A percentile compares a stretch with the other conserved stretches of the same genome.
Evolutionary conservation across 2,888 invertebrate species (phyloP).

Genomic region (Athalia rosae): DNA sequence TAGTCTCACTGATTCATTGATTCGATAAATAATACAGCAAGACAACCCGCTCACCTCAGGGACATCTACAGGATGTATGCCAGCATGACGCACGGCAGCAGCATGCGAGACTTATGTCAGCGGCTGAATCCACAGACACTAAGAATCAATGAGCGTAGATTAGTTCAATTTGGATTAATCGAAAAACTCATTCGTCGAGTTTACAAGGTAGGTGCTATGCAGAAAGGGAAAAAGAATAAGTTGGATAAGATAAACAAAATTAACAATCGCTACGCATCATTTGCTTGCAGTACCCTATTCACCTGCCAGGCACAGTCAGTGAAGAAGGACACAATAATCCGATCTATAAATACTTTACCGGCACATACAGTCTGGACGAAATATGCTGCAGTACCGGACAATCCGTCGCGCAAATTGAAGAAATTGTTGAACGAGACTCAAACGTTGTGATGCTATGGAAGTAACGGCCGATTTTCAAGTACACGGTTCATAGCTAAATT

Average conservation of each 20-base stretch:
- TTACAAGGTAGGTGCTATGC: conserved; percentile 78
- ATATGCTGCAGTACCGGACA: conserved; percentile 91
- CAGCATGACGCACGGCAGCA: conserved; percentile 85
- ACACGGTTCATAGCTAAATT: neutral
- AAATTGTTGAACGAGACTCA: conserved; percentile 88
- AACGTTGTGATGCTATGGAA: conserved; percentile 89
- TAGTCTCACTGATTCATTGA: conserved; percentile 1
- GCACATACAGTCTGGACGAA: conserved; percentile 89
- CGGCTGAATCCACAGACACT: conserved; percentile 83
- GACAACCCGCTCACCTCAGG: conserved; percentile 80
- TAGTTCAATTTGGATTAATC: conserved; percentile 91
- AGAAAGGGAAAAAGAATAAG: neutral
- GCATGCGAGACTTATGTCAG: conserved; percentile 84
- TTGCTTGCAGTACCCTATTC: conserved; percentile 69
- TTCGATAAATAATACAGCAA: conserved; percentile 71
- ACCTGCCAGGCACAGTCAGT: conserved; percentile 60
- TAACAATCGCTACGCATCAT: conserved; percentile 31
- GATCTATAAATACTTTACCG: conserved; percentile 82
- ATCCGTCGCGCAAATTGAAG: conserved; percentile 84
- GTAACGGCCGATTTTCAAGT: conserved; percentile 69
- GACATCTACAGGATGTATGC: conserved; percentile 86
- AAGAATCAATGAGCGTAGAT: conserved; percentile 86
- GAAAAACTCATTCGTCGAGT: conserved; percentile 88
- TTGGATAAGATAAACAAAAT: neutral
- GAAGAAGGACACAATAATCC: conserved; percentile 70